Conservation (phyloP, 2,113 vertebrate species). For the Apus apus region DNA sequence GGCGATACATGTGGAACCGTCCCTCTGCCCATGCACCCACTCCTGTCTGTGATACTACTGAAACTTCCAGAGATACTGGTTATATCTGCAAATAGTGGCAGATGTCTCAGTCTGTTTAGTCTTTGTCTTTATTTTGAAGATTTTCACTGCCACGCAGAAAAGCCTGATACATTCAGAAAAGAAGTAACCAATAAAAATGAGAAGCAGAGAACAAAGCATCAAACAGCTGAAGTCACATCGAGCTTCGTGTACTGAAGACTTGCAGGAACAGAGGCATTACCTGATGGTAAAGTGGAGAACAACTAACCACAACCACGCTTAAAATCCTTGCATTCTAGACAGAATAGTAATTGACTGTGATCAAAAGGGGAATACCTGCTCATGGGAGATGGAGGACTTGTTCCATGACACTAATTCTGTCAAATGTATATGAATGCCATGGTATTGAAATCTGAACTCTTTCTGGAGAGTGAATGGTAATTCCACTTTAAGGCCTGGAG, state of each 20-base stretch:
- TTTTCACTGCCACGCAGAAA: background rate
- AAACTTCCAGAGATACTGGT: background rate
- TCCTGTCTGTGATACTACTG: background rate
- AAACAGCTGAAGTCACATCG: background rate
- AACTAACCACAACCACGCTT: background rate
- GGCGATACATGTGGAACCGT: rapidly evolving
- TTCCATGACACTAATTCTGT: background rate
- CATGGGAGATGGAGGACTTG: background rate
- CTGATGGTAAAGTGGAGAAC: background rate
- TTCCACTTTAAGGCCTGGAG: background rate
- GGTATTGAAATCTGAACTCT: background rate
- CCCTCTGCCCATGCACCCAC: background rate
- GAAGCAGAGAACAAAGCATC: background rate
- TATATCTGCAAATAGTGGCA: background rate
- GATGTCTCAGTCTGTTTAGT: background rate
- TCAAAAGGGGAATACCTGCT: background rate
- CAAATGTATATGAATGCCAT: background rate
- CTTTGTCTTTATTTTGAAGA: background rate
- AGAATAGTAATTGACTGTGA: background rate
- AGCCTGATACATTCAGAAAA: background rate
- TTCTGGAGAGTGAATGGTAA: background rate
- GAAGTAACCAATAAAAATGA: background rate
- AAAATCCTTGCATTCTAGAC: background rate
- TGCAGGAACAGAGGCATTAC: background rate
- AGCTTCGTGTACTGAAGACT: background rate